These are phyloP conservation scores for Perognathus longimembris DNA, from an alignment of 2,113 vertebrate genomes.

Conservation along the genomic window DNA sequence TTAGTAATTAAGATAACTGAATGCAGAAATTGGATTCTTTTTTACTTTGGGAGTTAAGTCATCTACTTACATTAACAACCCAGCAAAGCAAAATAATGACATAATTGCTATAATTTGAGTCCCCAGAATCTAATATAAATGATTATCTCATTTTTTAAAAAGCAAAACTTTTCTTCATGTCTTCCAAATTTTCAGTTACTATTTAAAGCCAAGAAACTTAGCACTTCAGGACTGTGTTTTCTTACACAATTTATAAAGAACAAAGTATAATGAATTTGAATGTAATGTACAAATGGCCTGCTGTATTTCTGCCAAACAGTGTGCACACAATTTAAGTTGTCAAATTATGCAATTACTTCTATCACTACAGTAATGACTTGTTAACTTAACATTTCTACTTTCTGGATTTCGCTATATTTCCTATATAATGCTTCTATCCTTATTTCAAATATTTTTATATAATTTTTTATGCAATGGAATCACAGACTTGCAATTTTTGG, in stretches of 20 bases:
- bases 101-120: background rate
- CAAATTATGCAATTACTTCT: slow-evolving; percentile 43
- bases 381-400: too few species aligned
- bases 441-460: too few species aligned
- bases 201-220: slow-evolving; percentile 21
- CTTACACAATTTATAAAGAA: background rate
- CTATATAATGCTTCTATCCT: too few species aligned
- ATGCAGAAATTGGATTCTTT: background rate
- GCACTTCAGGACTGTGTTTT: background rate
- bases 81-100: background rate
- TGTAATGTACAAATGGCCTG: slow-evolving; percentile 26
- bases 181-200: background rate
- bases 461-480: too few species aligned
- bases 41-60: background rate
- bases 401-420: too few species aligned
- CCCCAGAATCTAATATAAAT: slow-evolving; percentile 12
- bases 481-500: too few species aligned
- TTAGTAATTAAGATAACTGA: slow-evolving; percentile 9
- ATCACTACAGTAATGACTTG: background rate
- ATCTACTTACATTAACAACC: background rate
- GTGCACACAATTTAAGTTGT: background rate
- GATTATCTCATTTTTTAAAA: background rate
- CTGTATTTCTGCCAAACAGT: too few species aligned
- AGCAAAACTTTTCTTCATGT: slow-evolving; percentile 14
- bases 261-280: background rate